A percentile compares a stretch with the other conserved stretches of the same genome.
phyloP scores from a whole-genome alignment of 2,888 invertebrate genomes.

The Melipona bicolor region DNA sequence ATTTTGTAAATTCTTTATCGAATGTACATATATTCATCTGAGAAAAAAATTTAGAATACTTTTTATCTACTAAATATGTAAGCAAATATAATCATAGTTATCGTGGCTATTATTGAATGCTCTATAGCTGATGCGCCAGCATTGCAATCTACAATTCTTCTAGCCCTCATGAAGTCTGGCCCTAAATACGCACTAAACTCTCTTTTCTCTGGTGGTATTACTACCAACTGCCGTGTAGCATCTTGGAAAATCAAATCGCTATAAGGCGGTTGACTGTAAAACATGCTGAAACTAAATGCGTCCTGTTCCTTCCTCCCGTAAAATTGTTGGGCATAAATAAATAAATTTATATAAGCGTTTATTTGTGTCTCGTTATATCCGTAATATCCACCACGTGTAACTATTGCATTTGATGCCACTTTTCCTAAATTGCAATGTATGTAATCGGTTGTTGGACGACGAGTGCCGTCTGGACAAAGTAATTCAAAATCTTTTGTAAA shows the following conservation, averaged over 20 bases:
- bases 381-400: constrained; percentile 91
- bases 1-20: not conserved
- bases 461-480: constrained; percentile 95
- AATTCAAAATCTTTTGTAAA: constrained; percentile 96
- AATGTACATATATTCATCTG: constrained; percentile 22
- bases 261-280: constrained; percentile 92
- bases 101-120: constrained; percentile 73
- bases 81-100: constrained; percentile 69
- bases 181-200: constrained; percentile 91
- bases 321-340: constrained; percentile 97
- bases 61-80: constrained; percentile 72
- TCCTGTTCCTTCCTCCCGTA: constrained; percentile 95
- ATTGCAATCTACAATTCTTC: constrained; percentile 90
- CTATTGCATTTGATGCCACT: constrained; percentile 95
- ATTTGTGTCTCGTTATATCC: constrained; percentile 85
- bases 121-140: constrained; percentile 83
- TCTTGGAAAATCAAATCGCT: constrained; percentile 98
- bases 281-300: constrained; percentile 98
- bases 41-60: not conserved
- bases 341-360: constrained; percentile 94
- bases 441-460: constrained; percentile 93
- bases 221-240: constrained; percentile 94
- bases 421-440: constrained; percentile 94
- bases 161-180: constrained; percentile 90
- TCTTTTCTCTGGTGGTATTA: constrained; percentile 89